Evolutionary conservation across 2,888 invertebrate species (phyloP).

Genomic region (Glaucopsyche alexis): DNA sequence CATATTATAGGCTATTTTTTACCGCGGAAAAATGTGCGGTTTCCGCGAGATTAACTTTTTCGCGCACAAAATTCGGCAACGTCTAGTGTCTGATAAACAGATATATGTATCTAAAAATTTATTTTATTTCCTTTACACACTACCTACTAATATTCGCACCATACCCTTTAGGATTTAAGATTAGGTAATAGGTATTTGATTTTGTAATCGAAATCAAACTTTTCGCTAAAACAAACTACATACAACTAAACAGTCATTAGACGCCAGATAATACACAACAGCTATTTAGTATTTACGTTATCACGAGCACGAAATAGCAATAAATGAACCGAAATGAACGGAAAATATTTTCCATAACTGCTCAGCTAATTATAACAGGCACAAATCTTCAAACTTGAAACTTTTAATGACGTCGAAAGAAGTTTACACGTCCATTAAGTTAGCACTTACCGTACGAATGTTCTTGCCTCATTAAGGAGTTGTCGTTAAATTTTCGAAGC

Average conservation of each 20-base stretch:
- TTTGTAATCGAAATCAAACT: neutral
- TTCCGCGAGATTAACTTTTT: no score
- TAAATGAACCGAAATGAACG: conserved; percentile 1
- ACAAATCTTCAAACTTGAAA: conserved; percentile 71
- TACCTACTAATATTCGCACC: no score
- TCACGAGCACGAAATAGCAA: neutral
- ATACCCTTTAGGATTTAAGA: no score
- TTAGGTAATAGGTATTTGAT: no score
- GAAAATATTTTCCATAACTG: conserved; percentile 50
- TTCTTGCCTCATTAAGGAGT: conserved; percentile 75
- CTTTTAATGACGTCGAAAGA: conserved; percentile 77
- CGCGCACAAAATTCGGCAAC: no score
- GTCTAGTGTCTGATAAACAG: no score
- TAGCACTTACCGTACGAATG: conserved; percentile 63
- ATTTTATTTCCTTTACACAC: no score
- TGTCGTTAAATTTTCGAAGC: conserved; percentile 62
- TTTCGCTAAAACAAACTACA: neutral
- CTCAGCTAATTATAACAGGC: conserved; percentile 74
- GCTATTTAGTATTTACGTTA: neutral
- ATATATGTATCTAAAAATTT: no score
- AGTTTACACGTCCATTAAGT: conserved; percentile 74
- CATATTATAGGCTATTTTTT: no score
- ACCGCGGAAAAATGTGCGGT: no score
- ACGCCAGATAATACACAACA: no score
- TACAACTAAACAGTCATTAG: neutral